Percentiles rank a stretch among this genome's conserved stretches.
phyloP scores from a whole-genome alignment of 2,113 vertebrate species.

The Cepphus grylle region DNA sequence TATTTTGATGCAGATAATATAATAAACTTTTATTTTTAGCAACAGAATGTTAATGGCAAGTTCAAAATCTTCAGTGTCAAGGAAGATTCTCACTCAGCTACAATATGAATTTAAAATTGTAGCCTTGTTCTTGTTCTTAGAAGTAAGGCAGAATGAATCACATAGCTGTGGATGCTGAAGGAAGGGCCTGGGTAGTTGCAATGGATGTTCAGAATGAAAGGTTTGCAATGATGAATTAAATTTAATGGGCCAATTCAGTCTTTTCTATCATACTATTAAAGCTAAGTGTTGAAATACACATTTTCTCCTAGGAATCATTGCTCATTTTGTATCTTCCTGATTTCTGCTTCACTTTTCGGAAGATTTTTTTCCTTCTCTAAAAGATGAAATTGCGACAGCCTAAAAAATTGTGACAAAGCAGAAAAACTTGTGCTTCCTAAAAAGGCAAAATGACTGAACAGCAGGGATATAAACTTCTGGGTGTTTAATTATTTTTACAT shows the following conservation, averaged over 20 bases:
- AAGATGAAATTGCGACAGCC: conserved; percentile 9
- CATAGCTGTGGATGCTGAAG: not conserved
- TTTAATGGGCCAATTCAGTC: conserved; percentile 44
- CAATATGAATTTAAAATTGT: not conserved
- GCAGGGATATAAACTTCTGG: not conserved
- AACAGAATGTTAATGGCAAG: not conserved
- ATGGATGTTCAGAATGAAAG: conserved; percentile 24
- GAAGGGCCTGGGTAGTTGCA: not conserved
- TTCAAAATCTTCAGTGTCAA: not conserved
- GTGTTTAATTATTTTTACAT: not conserved
- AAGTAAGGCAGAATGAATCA: not conserved
- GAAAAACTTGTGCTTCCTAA: not conserved
- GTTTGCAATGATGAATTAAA: conserved; percentile 41
- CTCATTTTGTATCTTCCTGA: conserved; percentile 28
- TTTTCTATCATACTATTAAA: conserved; percentile 54
- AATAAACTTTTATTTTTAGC: not conserved
- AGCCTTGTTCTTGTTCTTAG: not conserved
- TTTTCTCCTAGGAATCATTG: conserved; percentile 28
- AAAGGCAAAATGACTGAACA: not conserved
- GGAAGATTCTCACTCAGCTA: not conserved
- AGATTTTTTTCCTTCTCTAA: not conserved
- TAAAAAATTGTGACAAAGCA: not conserved
- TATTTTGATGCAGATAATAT: not conserved
- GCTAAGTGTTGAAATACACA: conserved; percentile 51
- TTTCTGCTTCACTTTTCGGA: not conserved